These are phyloP conservation scores for Bruchidius siliquastri DNA, from an alignment of 2,888 invertebrate species.

Conservation along the genomic window DNA sequence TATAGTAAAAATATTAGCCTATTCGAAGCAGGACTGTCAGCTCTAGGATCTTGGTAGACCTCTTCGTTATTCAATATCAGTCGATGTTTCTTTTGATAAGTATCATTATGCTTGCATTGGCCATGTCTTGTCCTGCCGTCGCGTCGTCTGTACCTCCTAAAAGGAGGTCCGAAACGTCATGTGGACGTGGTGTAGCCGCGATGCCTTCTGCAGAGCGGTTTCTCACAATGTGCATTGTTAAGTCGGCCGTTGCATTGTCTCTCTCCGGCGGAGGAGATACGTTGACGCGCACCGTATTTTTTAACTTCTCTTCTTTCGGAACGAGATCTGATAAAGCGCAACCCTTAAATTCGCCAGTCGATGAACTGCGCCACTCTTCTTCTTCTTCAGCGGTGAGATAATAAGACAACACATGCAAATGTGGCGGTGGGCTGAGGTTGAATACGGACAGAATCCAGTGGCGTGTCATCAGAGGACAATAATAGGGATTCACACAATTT, in stretches of 20 bases:
- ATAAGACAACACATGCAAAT: slow-evolving; percentile 33
- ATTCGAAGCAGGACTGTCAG: no score
- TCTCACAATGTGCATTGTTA: background rate
- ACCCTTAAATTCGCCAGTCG: slow-evolving; percentile 43
- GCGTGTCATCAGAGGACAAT: background rate
- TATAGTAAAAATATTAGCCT: no score
- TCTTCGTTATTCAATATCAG: no score
- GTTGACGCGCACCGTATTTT: slow-evolving; percentile 31
- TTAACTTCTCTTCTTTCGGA: slow-evolving; percentile 22
- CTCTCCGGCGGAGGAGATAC: background rate
- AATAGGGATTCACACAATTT: no score
- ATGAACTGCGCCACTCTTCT: slow-evolving; percentile 30
- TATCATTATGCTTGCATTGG: background rate
- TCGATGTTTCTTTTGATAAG: background rate
- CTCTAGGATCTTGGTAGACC: no score
- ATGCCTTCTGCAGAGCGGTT: background rate
- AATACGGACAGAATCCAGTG: background rate
- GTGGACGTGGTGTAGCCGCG: background rate
- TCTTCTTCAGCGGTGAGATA: slow-evolving; percentile 18
- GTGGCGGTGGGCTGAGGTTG: background rate
- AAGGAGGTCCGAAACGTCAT: background rate
- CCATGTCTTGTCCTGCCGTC: background rate
- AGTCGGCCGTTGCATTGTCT: background rate
- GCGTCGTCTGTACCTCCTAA: background rate
- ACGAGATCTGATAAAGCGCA: slow-evolving; percentile 35